Evolutionary conservation across 2,113 vertebrate species (phyloP), one percentile per base, ranked within the genome.

Genomic region (Jacana jacana): DNA sequence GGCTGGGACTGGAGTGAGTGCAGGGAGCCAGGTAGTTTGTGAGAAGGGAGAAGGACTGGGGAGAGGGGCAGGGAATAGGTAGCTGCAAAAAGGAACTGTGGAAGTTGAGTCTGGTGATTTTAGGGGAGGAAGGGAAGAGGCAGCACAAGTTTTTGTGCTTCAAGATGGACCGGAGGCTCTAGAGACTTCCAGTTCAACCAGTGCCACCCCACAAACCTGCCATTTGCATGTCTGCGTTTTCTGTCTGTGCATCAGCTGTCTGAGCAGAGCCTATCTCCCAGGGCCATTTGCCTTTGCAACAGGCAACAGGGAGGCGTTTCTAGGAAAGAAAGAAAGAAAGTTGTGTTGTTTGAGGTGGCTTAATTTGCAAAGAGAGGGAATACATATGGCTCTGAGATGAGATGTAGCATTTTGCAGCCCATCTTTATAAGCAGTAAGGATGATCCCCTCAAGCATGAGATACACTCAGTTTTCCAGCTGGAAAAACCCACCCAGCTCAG

Each of bases 161-260:
- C 40, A 33, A n/a, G 39, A 28, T 51, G 30, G 27, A 72, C 40
- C 0, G 0, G 39, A 64, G 35, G 48, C 52, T 81, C 30, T 68
- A 35, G 60, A 77, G 18, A n/a, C 14, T 91, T 42, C 17, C 31
- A 37, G 63, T 76, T 88, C 22, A 72, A 40, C 49, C 57, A 79
- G 6, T n/a, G 39, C 7, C 12, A 23, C 61, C 57, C 13, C 71
- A 60, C 60, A 85, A 58, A 63, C 31, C 31, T 87, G 57, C 13
- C n/a, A 39, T 82, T 68, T 94, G 52, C 23, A 24, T n/a, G 55
- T 60, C 75, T 93, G 44, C 48, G 69, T 89, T 85, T 82, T 42
- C 48, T 82, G 61, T 48, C 61, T 94, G 73, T 37, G 17, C 30
- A 30, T 76, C 70, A 61, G 30, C 48, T 85, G 42, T 35, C 48